These are phyloP conservation scores for Chloroceryle inda DNA, from an alignment of 2,797 vertebrate genomes.

Conservation along the genomic window DNA sequence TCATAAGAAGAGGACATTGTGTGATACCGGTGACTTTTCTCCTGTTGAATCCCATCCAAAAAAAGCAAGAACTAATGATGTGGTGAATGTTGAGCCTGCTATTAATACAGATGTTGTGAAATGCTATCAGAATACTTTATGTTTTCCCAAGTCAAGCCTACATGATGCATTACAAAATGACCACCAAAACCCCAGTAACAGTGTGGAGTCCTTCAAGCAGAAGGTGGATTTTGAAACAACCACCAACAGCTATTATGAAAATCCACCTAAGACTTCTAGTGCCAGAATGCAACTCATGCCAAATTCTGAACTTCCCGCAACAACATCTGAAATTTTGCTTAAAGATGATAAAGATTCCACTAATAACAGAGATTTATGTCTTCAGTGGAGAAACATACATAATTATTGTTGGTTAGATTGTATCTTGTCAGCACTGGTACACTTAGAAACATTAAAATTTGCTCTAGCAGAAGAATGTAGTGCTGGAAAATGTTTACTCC, in stretches of 20 bases:
- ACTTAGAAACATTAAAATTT: slow-evolving; percentile 81
- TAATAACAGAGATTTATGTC: slow-evolving; percentile 63
- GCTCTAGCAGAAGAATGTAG: background rate
- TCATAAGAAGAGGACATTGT: slow-evolving; percentile 73
- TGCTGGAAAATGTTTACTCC: slow-evolving; percentile 77
- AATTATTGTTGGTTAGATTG: slow-evolving; percentile 94
- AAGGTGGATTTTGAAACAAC: slow-evolving; percentile 34
- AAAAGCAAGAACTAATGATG: slow-evolving; percentile 37
- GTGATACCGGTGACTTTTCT: slow-evolving; percentile 26
- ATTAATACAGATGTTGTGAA: background rate
- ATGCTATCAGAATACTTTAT: background rate
- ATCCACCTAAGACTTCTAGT: background rate
- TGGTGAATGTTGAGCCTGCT: background rate
- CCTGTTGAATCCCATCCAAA: slow-evolving; percentile 59
- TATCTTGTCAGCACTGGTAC: slow-evolving; percentile 88
- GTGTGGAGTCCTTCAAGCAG: background rate
- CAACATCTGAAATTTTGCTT: slow-evolving; percentile 13
- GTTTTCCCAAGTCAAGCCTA: background rate
- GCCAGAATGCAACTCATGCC: background rate
- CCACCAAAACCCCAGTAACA: background rate
- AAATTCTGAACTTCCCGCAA: background rate
- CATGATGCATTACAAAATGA: background rate
- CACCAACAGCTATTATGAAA: background rate
- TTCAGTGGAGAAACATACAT: slow-evolving; percentile 88
- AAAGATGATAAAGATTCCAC: background rate